Evolutionary conservation across 2,113 vertebrate genomes (phyloP), one percentile per base, ranked within the genome.

Genomic region (Laticauda colubrina): DNA sequence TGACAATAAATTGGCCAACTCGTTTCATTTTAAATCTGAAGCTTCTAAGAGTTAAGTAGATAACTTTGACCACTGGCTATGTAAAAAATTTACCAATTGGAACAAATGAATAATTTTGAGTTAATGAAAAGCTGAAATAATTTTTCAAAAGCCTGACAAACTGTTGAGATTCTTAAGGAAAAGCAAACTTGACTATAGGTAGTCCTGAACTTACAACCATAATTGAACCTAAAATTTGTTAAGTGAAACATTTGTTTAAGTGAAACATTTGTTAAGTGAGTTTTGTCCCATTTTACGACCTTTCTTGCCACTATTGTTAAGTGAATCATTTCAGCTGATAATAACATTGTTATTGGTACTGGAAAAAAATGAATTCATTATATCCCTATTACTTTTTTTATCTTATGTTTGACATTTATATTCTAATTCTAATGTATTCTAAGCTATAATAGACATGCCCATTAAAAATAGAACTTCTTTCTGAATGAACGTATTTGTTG

Each of bases 11-110:
- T 91, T 18, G 69, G 15, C 69, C n/a, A 39, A 75, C 92, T 88
- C 88, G 56, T 7, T 75, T 8, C 34, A 5, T 87, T 94, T 89
- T 94, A 93, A 95, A 81, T 53, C 86, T 81, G 90, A 55, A 87
- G 24, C 85, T 92, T 90, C 92, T 29, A 3, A 39, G 88, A 94
- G 93, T 94, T 90, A 95, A 96, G 92, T 89, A 95, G 14, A 57
- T 91, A 59, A 59, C 12, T 91, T 93, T 91, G 57, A 23, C 91
- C 26, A 55, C 64, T 1, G 2, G 55, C 43, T 1, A 91, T 94
- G 89, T 90, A 93, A 95, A 90, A 56, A 53, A 48, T 91, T 59
- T 91, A 4, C 85, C 88, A 88, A 7, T 24, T 12, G 64, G 34
- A 93, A 88, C 15, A 51, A 45, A 39, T 12, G 91, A 95, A 87